phyloP scores from a whole-genome alignment of 1,140 invertebrate genomes.

The Pristionchus pacificus region DNA sequence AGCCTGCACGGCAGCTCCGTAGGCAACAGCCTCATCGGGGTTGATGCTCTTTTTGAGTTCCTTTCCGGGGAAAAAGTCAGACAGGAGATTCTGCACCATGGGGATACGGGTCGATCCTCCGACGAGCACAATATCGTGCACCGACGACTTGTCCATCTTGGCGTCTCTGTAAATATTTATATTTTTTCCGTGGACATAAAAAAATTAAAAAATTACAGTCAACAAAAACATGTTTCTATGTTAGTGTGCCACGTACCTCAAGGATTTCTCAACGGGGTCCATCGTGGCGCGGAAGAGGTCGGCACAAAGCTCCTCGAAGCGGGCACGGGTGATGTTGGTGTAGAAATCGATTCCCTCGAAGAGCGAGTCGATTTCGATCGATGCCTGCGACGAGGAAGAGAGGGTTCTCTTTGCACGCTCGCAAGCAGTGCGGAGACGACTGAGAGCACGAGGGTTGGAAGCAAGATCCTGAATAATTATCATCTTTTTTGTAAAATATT shows the following conservation, averaged over 20 bases:
- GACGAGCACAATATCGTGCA: constrained; percentile 92
- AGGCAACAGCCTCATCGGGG: constrained; percentile 55
- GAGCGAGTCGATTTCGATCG: constrained; percentile 88
- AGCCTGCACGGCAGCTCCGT: constrained; percentile 70
- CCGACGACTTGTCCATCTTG: constrained; percentile 79
- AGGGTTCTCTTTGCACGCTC: constrained; percentile 90
- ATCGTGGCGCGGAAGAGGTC: constrained; percentile 81
- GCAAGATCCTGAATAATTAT: constrained; percentile 69
- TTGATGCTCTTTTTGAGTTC: constrained; percentile 82
- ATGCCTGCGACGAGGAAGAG: constrained; percentile 85
- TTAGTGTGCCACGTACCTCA: not conserved
- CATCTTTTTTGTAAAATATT: too few relatives aligned
- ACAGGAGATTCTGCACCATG: constrained; percentile 80
- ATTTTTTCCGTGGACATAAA: too few relatives aligned
- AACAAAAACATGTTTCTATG: not conserved
- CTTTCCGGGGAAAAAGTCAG: constrained; percentile 79
- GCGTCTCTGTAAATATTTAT: too few relatives aligned
- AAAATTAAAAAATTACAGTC: too few relatives aligned
- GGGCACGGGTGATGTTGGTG: constrained; percentile 84
- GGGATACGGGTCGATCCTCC: constrained; percentile 95
- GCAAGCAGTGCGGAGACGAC: constrained; percentile 84
- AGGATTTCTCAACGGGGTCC: constrained; percentile 86
- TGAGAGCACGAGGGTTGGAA: constrained; percentile 80
- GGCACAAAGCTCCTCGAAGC: constrained; percentile 85
- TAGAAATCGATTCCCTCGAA: constrained; percentile 95